Evolutionary conservation across 2,797 vertebrate species (phyloP).

Genomic region (Pseudochromis fuscus): DNA sequence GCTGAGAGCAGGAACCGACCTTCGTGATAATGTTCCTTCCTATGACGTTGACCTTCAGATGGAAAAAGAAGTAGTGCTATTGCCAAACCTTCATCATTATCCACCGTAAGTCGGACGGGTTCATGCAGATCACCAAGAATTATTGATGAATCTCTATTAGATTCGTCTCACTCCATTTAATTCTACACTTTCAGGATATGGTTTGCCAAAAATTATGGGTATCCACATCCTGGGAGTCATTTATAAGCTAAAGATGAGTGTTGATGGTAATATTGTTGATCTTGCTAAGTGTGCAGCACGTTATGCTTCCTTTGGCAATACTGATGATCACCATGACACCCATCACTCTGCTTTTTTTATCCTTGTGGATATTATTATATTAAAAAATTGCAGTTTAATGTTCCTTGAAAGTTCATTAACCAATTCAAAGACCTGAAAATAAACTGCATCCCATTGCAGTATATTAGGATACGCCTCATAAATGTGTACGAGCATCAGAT

Average conservation of each 20-base stretch:
- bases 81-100: constrained; percentile 70
- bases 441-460: constrained; percentile 31
- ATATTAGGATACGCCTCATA: constrained; percentile 26
- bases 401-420: constrained; percentile 56
- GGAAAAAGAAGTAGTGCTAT: constrained; percentile 30
- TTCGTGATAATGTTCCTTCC: constrained; percentile 66
- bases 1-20: constrained; percentile 49
- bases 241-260: constrained; percentile 53
- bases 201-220: constrained; percentile 64
- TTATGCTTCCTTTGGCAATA: constrained; percentile 55
- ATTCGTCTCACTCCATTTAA: constrained; percentile 73
- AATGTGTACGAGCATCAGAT: constrained; percentile 33
- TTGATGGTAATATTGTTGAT: constrained; percentile 66
- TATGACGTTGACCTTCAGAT: constrained; percentile 74
- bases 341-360: constrained; percentile 41
- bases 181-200: constrained; percentile 61
- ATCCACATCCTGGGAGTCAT: constrained; percentile 69
- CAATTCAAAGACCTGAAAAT: constrained; percentile 49
- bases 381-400: constrained; percentile 51
- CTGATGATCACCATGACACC: constrained; percentile 56
- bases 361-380: constrained; percentile 39
- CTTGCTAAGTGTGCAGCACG: constrained; percentile 56
- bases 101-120: constrained; percentile 63
- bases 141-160: constrained; percentile 77
- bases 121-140: constrained; percentile 70